Evolutionary conservation across 2,888 invertebrate genomes (phyloP).

Genomic region (Tigriopus californicus): DNA sequence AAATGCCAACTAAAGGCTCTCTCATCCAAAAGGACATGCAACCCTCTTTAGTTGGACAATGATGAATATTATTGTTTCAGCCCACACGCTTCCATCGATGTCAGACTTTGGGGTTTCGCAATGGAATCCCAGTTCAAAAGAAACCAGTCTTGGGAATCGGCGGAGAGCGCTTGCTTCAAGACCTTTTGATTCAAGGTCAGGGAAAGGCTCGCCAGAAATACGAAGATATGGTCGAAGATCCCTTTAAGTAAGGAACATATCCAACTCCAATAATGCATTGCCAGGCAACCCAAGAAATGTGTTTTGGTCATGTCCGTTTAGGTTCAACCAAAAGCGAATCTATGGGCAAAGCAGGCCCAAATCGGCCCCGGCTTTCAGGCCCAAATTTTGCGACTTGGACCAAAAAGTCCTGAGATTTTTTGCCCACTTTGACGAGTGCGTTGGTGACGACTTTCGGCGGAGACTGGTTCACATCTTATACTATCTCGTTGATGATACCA

Average conservation of each 20-base stretch:
- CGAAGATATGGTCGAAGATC: neutral
- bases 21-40: too few relatives aligned
- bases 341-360: neutral
- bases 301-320: neutral
- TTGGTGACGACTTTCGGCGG: neutral
- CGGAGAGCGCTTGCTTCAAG: neutral
- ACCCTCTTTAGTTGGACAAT: too few relatives aligned
- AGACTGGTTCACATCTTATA: neutral
- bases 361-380: neutral
- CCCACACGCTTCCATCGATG: neutral
- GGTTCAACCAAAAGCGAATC: neutral
- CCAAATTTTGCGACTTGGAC: conserved; percentile 5
- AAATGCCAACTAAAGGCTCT: too few relatives aligned
- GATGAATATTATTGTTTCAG: neutral
- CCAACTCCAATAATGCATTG: neutral
- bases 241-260: neutral
- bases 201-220: neutral
- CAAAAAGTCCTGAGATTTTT: conserved; percentile 4
- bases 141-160: neutral
- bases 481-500: neutral
- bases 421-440: conserved; percentile 3
- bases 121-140: conserved; percentile 10
- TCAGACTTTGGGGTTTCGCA: neutral
- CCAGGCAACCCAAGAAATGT: neutral
- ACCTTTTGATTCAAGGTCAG: neutral